These are phyloP conservation scores for Lucilia cuprina DNA, from an alignment of 1,140 invertebrate species.

Conservation along the genomic window DNA sequence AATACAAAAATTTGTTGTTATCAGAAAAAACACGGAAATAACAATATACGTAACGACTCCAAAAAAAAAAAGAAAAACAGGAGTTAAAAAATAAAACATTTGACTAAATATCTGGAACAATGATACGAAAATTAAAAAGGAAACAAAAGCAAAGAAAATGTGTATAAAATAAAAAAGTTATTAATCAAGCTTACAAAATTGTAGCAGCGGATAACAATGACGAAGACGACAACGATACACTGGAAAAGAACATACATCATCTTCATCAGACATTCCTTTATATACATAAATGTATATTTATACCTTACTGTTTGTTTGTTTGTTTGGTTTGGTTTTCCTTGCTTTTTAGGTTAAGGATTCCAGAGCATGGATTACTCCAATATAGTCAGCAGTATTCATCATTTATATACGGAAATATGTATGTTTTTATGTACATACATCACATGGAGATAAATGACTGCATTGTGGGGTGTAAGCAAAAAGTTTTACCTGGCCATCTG, in stretches of 20 bases:
- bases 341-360: background rate
- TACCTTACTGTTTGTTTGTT: background rate
- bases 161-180: slow-evolving; percentile 2
- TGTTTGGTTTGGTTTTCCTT: background rate
- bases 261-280: background rate
- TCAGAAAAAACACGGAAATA: background rate
- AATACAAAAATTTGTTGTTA: slow-evolving; percentile 21
- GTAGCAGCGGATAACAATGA: background rate
- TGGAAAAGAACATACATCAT: background rate
- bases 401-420: no score
- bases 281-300: background rate
- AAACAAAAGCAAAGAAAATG: background rate
- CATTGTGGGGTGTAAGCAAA: background rate
- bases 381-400: background rate
- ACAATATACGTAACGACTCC: background rate
- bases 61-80: background rate
- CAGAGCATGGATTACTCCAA: background rate
- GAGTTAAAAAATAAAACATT: background rate
- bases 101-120: slow-evolving; percentile 16
- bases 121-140: background rate
- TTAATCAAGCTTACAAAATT: slow-evolving; percentile 26
- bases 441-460: background rate
- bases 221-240: background rate
- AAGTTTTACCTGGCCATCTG: slow-evolving; percentile 6
- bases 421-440: background rate